Base-by-base conservation (phyloP, 2,797 vertebrate species). In the Squalus acanthias region DNA sequence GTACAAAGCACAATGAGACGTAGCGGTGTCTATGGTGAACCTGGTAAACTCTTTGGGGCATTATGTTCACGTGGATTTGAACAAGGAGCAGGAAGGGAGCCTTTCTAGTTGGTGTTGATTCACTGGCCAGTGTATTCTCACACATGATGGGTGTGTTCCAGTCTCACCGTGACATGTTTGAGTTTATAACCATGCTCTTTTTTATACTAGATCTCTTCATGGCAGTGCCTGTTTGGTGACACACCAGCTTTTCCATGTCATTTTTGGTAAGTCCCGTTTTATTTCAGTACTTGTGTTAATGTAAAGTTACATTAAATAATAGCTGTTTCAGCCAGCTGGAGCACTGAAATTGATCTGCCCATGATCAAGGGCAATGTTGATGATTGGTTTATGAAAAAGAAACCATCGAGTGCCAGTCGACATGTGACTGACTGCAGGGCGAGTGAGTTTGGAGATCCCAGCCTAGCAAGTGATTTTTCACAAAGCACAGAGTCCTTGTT, bases 101-200 rank as follows among this genome's bases (percentile, higher is more conserved):
- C 17, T 50, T 53, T 6, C 0, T 22, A 22, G 8, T 22, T 87
- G 1, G 20, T 24, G 15, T 85, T 50, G 72, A 33, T 29, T 46
- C 1, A 6, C 82, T 85, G 82, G 5, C 6, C 50, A 53, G 26
- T 63, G 39, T 46, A 67, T 76, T 22, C 22, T 26, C 63, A 8
- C 0, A 97, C 13, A 97, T 96, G 57, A n/a, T 97, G 74, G 97
- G 79, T 46, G 29, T 50, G 70, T 39, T 97, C 96, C 97, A 93
- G 96, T 96, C 97, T 96, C 96, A 96, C 93, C 96, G 24, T 96
- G 96, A 96, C 22, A 20, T 93, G 6, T 46, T 69, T 93, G n/a
- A 46, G 2, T 69, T 93, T 93, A 93, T 46, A 63, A 63, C 9
- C 6, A 63, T 63, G 60, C 60, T 63, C 26, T 76, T 33, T 29